Percentiles rank a stretch among this genome's conserved stretches.
Evolutionary conservation across 2,797 vertebrate genomes (phyloP).

Genomic region (Alauda arvensis): DNA sequence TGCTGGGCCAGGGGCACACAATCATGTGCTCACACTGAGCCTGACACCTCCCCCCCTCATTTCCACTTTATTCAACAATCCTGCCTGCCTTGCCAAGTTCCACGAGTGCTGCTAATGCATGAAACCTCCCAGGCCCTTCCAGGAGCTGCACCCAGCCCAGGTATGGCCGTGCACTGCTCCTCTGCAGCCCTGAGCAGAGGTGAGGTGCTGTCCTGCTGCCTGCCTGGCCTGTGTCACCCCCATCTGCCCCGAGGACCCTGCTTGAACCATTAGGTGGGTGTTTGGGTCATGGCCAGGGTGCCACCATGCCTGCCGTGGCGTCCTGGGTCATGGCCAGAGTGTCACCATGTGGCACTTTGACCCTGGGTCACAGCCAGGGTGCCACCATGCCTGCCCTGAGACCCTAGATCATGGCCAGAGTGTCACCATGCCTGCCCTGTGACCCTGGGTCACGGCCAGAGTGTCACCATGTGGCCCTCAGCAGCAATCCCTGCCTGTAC

Average conservation of each 20-base stretch:
- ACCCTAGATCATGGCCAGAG: background rate
- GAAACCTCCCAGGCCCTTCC: background rate
- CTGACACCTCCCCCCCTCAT: background rate
- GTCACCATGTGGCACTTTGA: background rate
- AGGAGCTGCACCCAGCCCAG: background rate
- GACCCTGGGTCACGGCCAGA: background rate
- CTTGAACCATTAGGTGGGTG: background rate
- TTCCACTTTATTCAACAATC: background rate
- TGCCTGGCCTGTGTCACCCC: background rate
- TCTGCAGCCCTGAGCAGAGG: background rate
- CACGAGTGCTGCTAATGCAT: background rate
- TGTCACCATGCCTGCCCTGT: background rate
- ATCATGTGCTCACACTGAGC: background rate
- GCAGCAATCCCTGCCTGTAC: background rate
- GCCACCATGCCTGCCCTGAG: background rate
- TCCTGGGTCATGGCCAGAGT: background rate
- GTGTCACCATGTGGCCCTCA: background rate
- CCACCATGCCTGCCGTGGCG: fast-evolving
- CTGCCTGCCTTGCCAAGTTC: background rate
- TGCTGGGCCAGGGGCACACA: background rate
- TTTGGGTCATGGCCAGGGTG: background rate
- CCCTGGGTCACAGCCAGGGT: background rate
- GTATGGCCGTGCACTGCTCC: background rate
- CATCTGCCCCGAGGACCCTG: fast-evolving
- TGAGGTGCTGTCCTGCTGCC: background rate